Base-by-base conservation (phyloP, 1,140 invertebrate species). In the Mesaphorura yosii region DNA sequence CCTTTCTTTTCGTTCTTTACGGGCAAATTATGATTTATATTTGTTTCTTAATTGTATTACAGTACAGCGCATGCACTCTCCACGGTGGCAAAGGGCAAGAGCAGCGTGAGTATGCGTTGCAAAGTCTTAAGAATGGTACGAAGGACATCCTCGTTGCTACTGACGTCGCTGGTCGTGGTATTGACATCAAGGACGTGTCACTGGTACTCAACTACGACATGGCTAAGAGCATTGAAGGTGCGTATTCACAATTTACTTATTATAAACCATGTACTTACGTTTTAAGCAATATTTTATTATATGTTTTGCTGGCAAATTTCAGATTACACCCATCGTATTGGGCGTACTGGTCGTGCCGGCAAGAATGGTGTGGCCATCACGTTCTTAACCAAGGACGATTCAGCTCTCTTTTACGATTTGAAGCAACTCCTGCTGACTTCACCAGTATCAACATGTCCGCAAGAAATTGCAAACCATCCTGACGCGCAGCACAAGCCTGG, bases 11-110 rank as follows among this genome's bases (percentile, higher is more conserved):
- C 15, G 7, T 10, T n/a, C 31, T 52, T 10, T 28, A 26, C 14
- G 15, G 34, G 48, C 6, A 6, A 15, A 29, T 44, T 50, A 23
- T 4, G 51, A 40, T 53, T 59, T 49, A 46, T 49, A 42, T 25
- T 42, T 39, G 39, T 50, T 60, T 50, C 52, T 53, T 63, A 61
- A 57, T 58, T 55, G 10, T 49, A 55, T 71, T 72, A 59, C 66
- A 82, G 70, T 94, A 88, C 75, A 96, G 91, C 71, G 88, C 93
- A 1, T 91, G 88, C 68, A 97, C 94, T 7, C 73, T 99, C 51
- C 96, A 99, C 68, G 96, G 96, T 74, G 96, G 96, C 64, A 99
- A 99, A 81, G 95, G 95, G 0, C 96, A 99, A 74, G 96, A 99
- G 71, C 93, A 98, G 70, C 80, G 96, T 80, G 96, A 99, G 68